Evolutionary conservation across 2,888 invertebrate species (phyloP), one percentile per base, ranked within the genome.

Genomic region (Amiota minor): DNA sequence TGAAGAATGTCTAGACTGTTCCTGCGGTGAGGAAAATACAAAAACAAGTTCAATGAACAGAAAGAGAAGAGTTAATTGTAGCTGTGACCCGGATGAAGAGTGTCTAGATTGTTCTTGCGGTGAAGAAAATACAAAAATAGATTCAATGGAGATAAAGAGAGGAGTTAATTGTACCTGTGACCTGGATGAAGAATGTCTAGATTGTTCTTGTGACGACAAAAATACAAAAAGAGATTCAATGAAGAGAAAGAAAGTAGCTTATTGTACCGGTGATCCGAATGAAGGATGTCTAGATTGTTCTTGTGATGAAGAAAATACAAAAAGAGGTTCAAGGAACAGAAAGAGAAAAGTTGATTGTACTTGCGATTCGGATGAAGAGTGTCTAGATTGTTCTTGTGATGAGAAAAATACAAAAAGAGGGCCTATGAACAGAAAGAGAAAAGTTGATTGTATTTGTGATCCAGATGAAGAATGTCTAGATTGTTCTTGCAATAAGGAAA

Each of bases 391-490:
- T 18, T 12, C 4, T 4, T 59, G 18, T 1, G 59, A 20, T 9
- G 20, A 59, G 6, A 1, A n/a, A 14, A 16, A 14, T 56, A 6
- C 56, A 16, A 56, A 59, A 16, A 20, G 18, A 45, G n/a, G 1
- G 3, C 10, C 11, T 10, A 12, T 18, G 3, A 2, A 9, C 11
- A 18, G 6, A 47, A 49, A 65, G 12, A 65, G 65, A 49, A 0
- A 2, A 47, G 11, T 1, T 14, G 0, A 68, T 18, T 68, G 67
- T 53, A 35, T 23, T 1, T 68, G 67, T n/a, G 49, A 65, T 18
- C 65, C 65, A 3, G 16, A 18, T 18, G 20, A 20, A 65, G 65
- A 65, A 18, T 65, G 65, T 49, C 18, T 49, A 11, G 65, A 65
- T 47, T 65, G 65, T 47, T 20, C 14, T n/a, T 65, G 65, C 18